Evolutionary conservation across 1,140 invertebrate genomes (phyloP).

Genomic region (silkworm (Bombyx mori)): DNA sequence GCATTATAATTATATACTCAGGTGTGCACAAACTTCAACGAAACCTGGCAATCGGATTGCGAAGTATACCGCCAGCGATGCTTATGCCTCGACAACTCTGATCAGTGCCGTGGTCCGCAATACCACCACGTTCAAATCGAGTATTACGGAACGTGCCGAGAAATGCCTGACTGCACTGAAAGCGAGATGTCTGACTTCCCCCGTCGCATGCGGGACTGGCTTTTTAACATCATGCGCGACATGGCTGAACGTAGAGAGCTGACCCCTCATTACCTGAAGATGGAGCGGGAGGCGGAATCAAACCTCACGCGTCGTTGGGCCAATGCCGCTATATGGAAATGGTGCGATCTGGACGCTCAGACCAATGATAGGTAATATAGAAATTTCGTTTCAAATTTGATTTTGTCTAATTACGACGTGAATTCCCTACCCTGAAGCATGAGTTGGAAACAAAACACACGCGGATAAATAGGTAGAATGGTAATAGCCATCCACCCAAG

Average conservation of each 20-base stretch:
- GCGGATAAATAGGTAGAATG: too few relatives aligned
- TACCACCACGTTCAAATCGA: conserved; percentile 93
- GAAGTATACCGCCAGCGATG: conserved; percentile 92
- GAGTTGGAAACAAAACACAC: too few relatives aligned
- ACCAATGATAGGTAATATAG: conserved; percentile 81
- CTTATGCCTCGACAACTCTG: conserved; percentile 82
- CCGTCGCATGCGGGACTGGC: conserved; percentile 95
- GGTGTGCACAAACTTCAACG: conserved; percentile 94
- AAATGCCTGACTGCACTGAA: conserved; percentile 81
- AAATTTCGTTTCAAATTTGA: too few relatives aligned
- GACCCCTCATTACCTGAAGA: conserved; percentile 84
- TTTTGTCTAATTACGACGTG: too few relatives aligned
- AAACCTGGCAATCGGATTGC: conserved; percentile 94
- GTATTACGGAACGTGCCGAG: conserved; percentile 89
- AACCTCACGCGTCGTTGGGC: conserved; percentile 88
- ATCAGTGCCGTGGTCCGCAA: conserved; percentile 80
- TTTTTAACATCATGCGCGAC: conserved; percentile 96
- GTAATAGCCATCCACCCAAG: too few relatives aligned
- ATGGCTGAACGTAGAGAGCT: conserved; percentile 91
- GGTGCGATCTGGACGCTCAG: conserved; percentile 93
- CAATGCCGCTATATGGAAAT: conserved; percentile 96
- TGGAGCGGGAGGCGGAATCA: conserved; percentile 91
- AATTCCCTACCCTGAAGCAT: too few relatives aligned
- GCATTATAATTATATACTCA: conserved; percentile 20
- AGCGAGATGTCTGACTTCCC: conserved; percentile 93